These are phyloP conservation scores for Dipus sagitta DNA, from an alignment of 2,797 vertebrate genomes.

Conservation along the genomic window DNA sequence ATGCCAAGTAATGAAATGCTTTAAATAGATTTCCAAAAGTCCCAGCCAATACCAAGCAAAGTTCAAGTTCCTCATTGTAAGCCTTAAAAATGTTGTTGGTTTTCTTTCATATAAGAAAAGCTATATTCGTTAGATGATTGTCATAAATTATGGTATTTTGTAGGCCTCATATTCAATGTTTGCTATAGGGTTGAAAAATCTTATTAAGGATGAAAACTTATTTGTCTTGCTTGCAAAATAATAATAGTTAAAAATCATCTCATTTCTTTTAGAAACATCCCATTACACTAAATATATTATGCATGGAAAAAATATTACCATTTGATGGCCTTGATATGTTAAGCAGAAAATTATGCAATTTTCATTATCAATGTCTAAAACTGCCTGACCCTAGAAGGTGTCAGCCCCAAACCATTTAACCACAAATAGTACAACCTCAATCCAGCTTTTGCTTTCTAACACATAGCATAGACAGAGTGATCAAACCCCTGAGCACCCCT, in stretches of 20 bases:
- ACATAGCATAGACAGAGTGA: constrained; percentile 70
- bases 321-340: constrained; percentile 70
- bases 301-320: constrained; percentile 63
- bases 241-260: constrained; percentile 70
- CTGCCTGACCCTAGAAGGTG: constrained; percentile 82
- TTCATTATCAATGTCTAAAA: constrained; percentile 81
- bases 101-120: constrained; percentile 81
- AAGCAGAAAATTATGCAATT: constrained; percentile 78
- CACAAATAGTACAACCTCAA: constrained; percentile 66
- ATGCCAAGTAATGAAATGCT: constrained; percentile 86
- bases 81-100: constrained; percentile 79
- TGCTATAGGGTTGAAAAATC: constrained; percentile 5
- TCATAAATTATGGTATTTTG: constrained; percentile 80
- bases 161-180: constrained; percentile 68
- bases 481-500: background rate
- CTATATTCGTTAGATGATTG: constrained; percentile 81
- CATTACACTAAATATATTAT: constrained; percentile 60
- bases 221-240: constrained; percentile 72
- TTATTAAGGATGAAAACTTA: constrained; percentile 63
- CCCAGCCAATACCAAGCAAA: constrained; percentile 84
- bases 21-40: constrained; percentile 86
- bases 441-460: constrained; percentile 80
- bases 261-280: constrained; percentile 62
- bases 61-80: constrained; percentile 83
- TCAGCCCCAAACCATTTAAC: constrained; percentile 75